Evolutionary conservation across 2,797 vertebrate species (phyloP).

Genomic region (Micrastur ruficollis): DNA sequence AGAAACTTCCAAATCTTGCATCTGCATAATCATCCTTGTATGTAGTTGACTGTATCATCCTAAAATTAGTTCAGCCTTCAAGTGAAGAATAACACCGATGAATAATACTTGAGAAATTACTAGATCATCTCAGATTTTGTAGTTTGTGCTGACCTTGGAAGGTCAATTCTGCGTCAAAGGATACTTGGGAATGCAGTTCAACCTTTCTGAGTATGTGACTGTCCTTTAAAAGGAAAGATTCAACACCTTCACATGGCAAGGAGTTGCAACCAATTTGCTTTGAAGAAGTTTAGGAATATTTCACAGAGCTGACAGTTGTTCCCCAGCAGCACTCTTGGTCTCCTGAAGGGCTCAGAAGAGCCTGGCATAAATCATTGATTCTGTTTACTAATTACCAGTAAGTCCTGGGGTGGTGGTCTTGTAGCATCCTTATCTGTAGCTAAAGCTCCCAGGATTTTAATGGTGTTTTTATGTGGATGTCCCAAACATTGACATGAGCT

Average conservation of each 20-base stretch:
- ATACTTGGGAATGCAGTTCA: neutral
- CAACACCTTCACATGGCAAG: neutral
- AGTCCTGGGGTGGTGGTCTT: neutral
- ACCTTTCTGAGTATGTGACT: neutral
- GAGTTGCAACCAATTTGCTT: neutral
- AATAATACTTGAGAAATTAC: neutral
- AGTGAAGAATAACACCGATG: neutral
- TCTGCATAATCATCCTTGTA: neutral
- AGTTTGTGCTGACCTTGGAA: neutral
- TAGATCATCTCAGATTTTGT: neutral
- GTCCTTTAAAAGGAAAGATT: neutral
- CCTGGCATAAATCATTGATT: neutral
- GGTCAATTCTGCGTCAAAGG: neutral
- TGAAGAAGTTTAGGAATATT: neutral
- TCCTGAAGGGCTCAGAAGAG: neutral
- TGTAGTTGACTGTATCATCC: neutral
- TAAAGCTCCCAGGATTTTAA: neutral
- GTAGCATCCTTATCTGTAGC: neutral
- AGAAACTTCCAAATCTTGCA: neutral
- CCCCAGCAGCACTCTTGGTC: neutral
- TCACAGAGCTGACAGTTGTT: neutral
- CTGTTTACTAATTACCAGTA: neutral
- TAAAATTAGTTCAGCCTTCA: slow-evolving; percentile 6
- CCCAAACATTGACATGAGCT: neutral
- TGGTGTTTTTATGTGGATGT: neutral